These are phyloP conservation scores for Myotis yumanensis DNA, from an alignment of 2,113 vertebrate species.

Conservation along the genomic window DNA sequence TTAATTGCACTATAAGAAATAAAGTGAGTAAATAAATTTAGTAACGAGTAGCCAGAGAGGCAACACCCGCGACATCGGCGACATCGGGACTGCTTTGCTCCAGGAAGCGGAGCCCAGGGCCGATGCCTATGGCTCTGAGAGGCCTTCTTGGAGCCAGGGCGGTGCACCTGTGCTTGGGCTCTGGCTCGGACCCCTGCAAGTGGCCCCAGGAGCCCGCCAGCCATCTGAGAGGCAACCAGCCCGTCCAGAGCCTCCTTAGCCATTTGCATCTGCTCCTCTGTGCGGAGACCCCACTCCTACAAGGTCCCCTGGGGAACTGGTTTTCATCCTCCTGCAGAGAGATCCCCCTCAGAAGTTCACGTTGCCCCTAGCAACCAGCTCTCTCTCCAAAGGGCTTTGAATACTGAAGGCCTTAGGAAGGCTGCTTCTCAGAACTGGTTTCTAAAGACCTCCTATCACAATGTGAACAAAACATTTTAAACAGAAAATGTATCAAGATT, in stretches of 20 bases:
- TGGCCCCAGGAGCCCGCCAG: not conserved
- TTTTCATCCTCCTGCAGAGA: conserved; percentile 62
- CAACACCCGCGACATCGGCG: rapidly evolving
- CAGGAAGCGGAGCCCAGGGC: not conserved
- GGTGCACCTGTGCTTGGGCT: not conserved
- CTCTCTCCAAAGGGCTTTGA: conserved; percentile 73
- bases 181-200: not conserved
- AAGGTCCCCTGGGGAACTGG: conserved; percentile 52
- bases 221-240: not conserved
- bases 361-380: conserved; percentile 80
- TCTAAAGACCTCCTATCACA: conserved; percentile 67
- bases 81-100: not conserved
- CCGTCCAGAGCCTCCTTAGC: not conserved
- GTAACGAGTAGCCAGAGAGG: not conserved
- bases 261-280: not conserved
- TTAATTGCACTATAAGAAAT: not conserved
- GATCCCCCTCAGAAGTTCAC: conserved; percentile 72
- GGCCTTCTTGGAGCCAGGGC: not conserved
- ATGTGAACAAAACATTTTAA: conserved; percentile 74
- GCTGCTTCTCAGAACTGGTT: conserved; percentile 62
- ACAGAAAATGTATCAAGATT: conserved; percentile 75
- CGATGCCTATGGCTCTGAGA: not conserved
- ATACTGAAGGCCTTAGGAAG: conserved; percentile 69
- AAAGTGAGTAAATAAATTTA: not conserved
- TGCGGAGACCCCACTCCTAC: conserved; percentile 35